These are phyloP conservation scores for Crematogaster levior DNA, from an alignment of 2,888 invertebrate species.

Conservation along the genomic window DNA sequence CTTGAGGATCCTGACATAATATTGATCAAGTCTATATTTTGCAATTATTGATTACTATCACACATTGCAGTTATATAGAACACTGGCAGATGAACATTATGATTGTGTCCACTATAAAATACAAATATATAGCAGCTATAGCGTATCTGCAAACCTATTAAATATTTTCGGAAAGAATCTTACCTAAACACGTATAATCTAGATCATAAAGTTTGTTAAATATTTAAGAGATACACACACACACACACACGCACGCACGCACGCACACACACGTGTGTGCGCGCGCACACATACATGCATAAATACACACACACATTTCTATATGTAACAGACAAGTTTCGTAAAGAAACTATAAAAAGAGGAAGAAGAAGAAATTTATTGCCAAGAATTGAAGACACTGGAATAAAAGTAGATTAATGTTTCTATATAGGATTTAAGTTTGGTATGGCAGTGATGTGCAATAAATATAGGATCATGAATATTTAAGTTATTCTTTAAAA, in stretches of 20 bases:
- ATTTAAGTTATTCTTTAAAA: conserved; percentile 22
- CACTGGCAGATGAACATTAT: conserved; percentile 54
- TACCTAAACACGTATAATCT: conserved; percentile 70
- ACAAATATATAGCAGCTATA: conserved; percentile 61
- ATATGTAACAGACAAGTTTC: conserved; percentile 56
- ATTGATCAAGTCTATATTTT: conserved; percentile 62
- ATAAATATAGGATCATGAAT: conserved; percentile 44
- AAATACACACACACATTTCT: conserved; percentile 48
- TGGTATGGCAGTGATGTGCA: conserved; percentile 36
- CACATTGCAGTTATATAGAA: conserved; percentile 61
- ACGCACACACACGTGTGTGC: conserved; percentile 50
- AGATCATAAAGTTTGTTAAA: conserved; percentile 68
- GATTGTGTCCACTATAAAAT: conserved; percentile 58
- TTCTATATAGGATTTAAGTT: conserved; percentile 48
- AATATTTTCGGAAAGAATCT: conserved; percentile 71
- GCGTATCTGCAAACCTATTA: conserved; percentile 60
- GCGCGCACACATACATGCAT: conserved; percentile 52
- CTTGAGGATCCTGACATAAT: conserved; percentile 78
- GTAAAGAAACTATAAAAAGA: conserved; percentile 32
- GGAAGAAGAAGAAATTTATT: conserved; percentile 50
- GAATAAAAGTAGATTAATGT: conserved; percentile 62
- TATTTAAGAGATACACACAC: conserved; percentile 66
- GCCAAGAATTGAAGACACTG: conserved; percentile 67
- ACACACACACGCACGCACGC: conserved; percentile 48
- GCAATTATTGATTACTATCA: conserved; percentile 64